A percentile compares a stretch with the other conserved stretches of the same genome.
Conservation (phyloP, 2,888 invertebrate genomes). For the Lomographa bimaculata region DNA sequence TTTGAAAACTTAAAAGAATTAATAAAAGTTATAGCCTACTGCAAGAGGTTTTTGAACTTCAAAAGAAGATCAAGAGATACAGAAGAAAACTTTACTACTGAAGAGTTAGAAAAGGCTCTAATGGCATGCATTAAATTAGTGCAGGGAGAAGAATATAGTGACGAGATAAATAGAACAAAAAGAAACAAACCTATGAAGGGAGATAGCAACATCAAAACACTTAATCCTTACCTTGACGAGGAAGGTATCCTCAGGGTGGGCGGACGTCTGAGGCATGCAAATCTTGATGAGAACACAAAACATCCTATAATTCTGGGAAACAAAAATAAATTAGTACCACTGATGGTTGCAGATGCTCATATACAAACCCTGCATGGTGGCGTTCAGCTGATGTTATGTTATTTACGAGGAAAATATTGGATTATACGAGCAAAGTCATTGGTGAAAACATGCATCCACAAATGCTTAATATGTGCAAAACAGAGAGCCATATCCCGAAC, state of each 20-base stretch:
- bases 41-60: conserved; percentile 3
- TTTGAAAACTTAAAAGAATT: conserved; percentile 3
- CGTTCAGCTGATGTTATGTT: no score
- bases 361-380: conserved; percentile 1
- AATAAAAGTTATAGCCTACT: conserved; percentile 1
- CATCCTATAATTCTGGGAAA: no score
- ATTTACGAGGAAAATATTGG: no score
- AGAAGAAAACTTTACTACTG: conserved; percentile 13
- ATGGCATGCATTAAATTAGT: conserved; percentile 19
- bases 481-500: no score
- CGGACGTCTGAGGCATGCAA: conserved; percentile 1
- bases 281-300: conserved; percentile 7
- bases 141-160: conserved; percentile 25
- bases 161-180: conserved; percentile 17
- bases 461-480: no score
- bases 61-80: neutral
- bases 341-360: neutral
- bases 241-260: conserved; percentile 4
- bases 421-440: no score
- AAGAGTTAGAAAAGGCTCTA: conserved; percentile 25
- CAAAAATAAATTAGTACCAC: no score
- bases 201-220: conserved; percentile 22
- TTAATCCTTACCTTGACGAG: conserved; percentile 30
- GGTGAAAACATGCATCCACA: no score
- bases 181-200: conserved; percentile 19